These are phyloP conservation scores for Drosophila insularis DNA, from an alignment of 1,140 invertebrate genomes.

Conservation along the genomic window DNA sequence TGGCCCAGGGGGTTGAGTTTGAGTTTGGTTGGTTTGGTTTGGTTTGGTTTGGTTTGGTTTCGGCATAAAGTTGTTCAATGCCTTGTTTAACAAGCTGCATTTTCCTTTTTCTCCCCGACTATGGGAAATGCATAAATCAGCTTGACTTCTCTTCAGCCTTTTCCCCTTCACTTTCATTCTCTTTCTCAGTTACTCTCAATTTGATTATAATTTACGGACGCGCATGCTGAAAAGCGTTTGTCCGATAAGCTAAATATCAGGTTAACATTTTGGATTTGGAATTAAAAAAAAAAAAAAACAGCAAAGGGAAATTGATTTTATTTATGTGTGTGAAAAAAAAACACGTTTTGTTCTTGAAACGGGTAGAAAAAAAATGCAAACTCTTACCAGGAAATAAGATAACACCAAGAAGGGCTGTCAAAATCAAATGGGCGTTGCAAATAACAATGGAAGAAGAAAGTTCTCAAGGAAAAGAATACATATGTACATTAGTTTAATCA, in stretches of 20 bases:
- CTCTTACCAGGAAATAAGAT: constrained; percentile 5
- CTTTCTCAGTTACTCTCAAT: constrained; percentile 35
- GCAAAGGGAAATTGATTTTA: constrained; percentile 50
- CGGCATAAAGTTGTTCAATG: constrained; percentile 1
- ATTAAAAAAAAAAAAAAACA: neutral
- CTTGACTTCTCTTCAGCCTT: constrained; percentile 52
- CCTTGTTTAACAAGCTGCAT: constrained; percentile 39
- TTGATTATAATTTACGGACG: constrained; percentile 75
- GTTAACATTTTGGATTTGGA: constrained; percentile 49
- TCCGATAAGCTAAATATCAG: constrained; percentile 58
- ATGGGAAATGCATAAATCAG: constrained; percentile 71
- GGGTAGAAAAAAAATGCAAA: constrained; percentile 14
- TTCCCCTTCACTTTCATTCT: constrained; percentile 20
- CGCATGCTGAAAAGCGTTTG: constrained; percentile 34
- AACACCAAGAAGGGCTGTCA: neutral
- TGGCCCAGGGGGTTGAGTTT: constrained; percentile 24
- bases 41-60: neutral
- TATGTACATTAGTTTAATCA: too few species aligned
- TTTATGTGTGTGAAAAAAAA: constrained; percentile 52
- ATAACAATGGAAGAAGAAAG: constrained; percentile 4
- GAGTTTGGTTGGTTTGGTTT: neutral
- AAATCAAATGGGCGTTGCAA: neutral
- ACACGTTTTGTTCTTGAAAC: too few species aligned
- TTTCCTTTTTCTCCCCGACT: constrained; percentile 13
- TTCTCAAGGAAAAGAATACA: too few species aligned